A percentile compares a stretch with the other conserved stretches of the same genome.
These are phyloP conservation scores for Phataginus tetradactyla DNA, from an alignment of 2,797 vertebrate genomes.

Conservation along the genomic window DNA sequence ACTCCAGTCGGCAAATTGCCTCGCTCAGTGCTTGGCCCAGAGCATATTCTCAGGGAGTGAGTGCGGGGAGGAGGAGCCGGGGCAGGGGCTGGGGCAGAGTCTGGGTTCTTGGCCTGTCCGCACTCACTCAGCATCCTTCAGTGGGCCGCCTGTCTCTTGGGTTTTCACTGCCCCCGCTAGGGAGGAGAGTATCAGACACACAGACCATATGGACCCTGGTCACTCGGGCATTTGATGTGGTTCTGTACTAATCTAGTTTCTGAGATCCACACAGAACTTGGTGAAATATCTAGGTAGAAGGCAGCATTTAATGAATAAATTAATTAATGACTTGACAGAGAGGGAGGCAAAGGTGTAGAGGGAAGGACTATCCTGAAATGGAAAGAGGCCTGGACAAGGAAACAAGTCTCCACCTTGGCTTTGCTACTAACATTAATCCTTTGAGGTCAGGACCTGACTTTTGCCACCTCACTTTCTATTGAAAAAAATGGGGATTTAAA, in stretches of 20 bases:
- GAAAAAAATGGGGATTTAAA: background rate
- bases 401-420: background rate
- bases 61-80: background rate
- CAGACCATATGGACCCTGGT: background rate
- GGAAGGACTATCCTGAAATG: background rate
- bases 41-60: background rate
- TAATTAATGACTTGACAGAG: background rate
- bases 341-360: background rate
- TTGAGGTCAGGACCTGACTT: background rate
- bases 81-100: background rate
- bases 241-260: background rate
- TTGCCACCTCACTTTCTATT: background rate
- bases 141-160: background rate
- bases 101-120: background rate
- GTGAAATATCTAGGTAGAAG: conserved; percentile 5
- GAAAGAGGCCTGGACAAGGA: background rate
- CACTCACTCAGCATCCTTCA: background rate
- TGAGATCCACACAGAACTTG: background rate
- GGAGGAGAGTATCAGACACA: background rate
- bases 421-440: background rate
- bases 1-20: conserved; percentile 20
- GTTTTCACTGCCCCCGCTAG: background rate
- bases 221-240: background rate
- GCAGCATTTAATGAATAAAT: background rate
- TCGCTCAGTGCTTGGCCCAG: background rate